Base-by-base conservation (phyloP, 2,113 vertebrate genomes). In the Pedetes capensis region DNA sequence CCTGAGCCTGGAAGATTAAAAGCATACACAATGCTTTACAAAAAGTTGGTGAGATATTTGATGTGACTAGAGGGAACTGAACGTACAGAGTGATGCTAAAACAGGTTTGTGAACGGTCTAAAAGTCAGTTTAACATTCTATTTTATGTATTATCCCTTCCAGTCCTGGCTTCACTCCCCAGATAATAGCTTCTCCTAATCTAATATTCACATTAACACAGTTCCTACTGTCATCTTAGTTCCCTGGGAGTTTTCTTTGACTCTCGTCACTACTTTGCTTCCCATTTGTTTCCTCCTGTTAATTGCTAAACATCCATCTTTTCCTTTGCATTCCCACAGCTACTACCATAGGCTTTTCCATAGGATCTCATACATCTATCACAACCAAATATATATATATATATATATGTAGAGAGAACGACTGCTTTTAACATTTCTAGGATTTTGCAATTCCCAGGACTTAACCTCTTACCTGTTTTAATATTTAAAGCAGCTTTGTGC, bases 401-500 rank as follows among this genome's bases (percentile, higher is more conserved):
- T n/a, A n/a, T n/a, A n/a, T n/a, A n/a, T n/a, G n/a, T n/a, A n/a
- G n/a, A n/a, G n/a, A n/a, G n/a, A n/a, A n/a, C n/a, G n/a, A n/a
- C n/a, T n/a, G n/a, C n/a, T 93, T 94, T 95, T 59, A 88, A n/a
- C 79, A 25, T 42, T 76, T 66, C 47, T 85, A 85, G 71, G 49
- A 90, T 27, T 80, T 95, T 89, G 69, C 57, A 12, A 68, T 92
- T 96, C 39, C 51, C 84, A 51, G 5, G 32, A 87, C 51, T 93
- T 95, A 0, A 81, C 37, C 71, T 47, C 11, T 29, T 71, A 47
- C 44, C 42, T 89, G 2, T 85, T 79, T 79, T 85, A 53, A 8
- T 92, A 42, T 89, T 92, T 63, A 94, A 34, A 88, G 20, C 57
- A 91, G 51, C 57, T 93, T 91, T 95, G 44, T 69, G 74, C 6